A percentile compares a stretch with the other conserved stretches of the same genome.
Conservation (phyloP, 2,888 invertebrate species). For the Macropis europaea region DNA sequence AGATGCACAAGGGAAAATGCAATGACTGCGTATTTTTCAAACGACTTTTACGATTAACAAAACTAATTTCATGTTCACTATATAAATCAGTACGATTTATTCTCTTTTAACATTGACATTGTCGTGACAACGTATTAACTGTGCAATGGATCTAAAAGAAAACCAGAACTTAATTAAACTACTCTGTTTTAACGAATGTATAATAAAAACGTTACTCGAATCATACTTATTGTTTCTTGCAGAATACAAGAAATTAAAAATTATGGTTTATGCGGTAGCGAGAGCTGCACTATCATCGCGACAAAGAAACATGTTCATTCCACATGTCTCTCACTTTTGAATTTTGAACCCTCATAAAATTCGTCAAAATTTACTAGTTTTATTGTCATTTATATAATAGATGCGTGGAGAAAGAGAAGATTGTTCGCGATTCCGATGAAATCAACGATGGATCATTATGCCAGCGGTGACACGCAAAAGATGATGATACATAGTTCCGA, state of each 20-base stretch:
- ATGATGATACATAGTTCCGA: conserved; percentile 64
- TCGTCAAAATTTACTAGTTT: conserved; percentile 19
- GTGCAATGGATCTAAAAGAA: neutral
- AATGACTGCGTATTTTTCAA: conserved; percentile 6
- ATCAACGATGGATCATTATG: conserved; percentile 63
- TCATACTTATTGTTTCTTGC: neutral
- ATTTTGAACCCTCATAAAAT: neutral
- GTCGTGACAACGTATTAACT: neutral
- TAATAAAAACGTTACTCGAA: conserved; percentile 21
- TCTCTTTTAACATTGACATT: neutral
- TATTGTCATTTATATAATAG: neutral
- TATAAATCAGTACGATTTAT: neutral
- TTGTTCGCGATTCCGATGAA: neutral
- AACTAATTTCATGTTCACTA: neutral
- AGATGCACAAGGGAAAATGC: neutral
- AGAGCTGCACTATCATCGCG: conserved; percentile 3
- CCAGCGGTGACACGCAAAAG: conserved; percentile 63
- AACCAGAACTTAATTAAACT: neutral
- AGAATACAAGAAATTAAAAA: neutral
- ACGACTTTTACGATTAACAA: neutral
- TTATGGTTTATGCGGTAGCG: neutral
- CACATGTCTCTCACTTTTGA: conserved; percentile 17
- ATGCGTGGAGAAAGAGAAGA: neutral
- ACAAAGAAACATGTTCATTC: conserved; percentile 26
- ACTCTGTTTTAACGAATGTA: conserved; percentile 6